Evolutionary conservation across 2,888 invertebrate genomes (phyloP), one percentile per base, ranked within the genome.

Genomic region (Mesorhabditis sp.): DNA sequence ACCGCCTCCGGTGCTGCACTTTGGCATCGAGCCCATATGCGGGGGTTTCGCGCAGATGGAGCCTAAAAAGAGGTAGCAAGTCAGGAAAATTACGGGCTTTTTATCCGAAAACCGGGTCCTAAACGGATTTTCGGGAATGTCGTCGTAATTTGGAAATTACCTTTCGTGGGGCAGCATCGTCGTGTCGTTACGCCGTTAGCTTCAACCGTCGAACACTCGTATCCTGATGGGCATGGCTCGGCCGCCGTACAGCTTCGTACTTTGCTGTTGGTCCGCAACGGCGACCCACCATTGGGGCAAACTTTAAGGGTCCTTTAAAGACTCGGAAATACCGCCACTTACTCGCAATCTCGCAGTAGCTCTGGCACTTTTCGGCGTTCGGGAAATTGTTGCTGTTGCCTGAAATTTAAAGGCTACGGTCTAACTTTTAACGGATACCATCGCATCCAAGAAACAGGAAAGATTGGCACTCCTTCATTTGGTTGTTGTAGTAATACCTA

Each of bases 301-400:
- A 77, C 79, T 79, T 66, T n/a, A 28, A 28, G 28, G 28, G 28
- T 28, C 28, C 28, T 28, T 28, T 28, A 28, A 28, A 28, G 28
- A 28, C 28, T 28, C 28, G 28, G 28, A 28, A 4, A 4, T 28
- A 28, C 28, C 28, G 28, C 28, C 28, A 72, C 74, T 72, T 65
- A 79, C 79, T 74, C 4, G 76, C 78, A 64, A 78, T 74, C 68
- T 77, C 80, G 68, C 80, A 80, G 45, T 77, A 80, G 58, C 72
- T 75, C 64, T 80, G 77, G 64, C 80, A 80, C 44, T 79, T 75
- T 65, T 76, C 76, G 45, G 75, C 73, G 2, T 76, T 73, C 6
- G 79, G 76, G 70, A 81, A 81, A 70, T 81, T 81, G 72, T 81
- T 81, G 63, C 76, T 73, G 66, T 81, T 81, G 13, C 58, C 58